Evolutionary conservation across 1,140 invertebrate genomes (phyloP), one percentile per base, ranked within the genome.

Genomic region (Delia radicum): DNA sequence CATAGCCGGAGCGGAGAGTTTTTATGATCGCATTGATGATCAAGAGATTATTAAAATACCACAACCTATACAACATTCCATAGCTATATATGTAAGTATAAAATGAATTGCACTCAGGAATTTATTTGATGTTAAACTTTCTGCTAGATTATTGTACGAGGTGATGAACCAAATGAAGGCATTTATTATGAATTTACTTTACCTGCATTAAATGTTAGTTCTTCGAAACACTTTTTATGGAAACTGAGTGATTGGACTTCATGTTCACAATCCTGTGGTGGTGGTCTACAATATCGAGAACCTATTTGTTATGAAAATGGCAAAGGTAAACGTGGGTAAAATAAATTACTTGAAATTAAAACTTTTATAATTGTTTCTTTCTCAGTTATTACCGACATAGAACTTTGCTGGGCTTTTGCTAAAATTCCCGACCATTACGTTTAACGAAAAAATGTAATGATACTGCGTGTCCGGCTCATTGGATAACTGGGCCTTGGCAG

Each of bases 241-340:
- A 87, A 91, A 12, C 88, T 93, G 93, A 79, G 78, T 63, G 91
- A 89, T 33, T 95, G 90, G 86, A 91, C 92, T 0, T 84, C 89
- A 3, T 98, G 96, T 81, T 93, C 94, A 0, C 87, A 94, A 71
- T 91, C 90, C 2, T 98, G 96, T 85, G 96, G 95, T 0, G 96
- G 96, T 3, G 96, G 96, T 2, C 89, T 98, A 6, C 91, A 93
- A 81, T 87, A 90, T 42, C 90, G 91, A 1, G 86, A 88, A 74
- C 88, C 92, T 5, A 82, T 91, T 1, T 95, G 94, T 81, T 87
- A 88, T 71, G 92, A 94, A 84, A 89, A 83, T 31, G 88, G 88
- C 81, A 87, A 92, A 87, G 87, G 91, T 87, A n/a, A n/a, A n/a
- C n/a, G n/a, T n/a, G n/a, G n/a, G n/a, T n/a, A 72, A 76, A 78